phyloP scores from a whole-genome alignment of 2,797 vertebrate species.

The Halcyon leucocephala region DNA sequence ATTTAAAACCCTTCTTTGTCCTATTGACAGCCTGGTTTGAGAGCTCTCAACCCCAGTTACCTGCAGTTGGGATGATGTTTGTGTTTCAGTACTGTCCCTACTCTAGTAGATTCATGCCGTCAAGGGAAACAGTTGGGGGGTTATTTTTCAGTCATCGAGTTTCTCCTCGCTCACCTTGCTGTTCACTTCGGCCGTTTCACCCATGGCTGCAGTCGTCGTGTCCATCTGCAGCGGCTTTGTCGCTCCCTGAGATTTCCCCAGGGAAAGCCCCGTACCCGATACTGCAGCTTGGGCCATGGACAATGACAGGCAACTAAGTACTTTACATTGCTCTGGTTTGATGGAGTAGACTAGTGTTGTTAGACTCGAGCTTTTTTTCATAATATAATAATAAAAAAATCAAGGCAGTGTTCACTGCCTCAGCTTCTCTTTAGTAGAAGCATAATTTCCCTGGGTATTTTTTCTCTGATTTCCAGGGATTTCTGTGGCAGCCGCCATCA shows the following conservation, averaged over 20 bases:
- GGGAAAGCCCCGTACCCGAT: rapidly evolving
- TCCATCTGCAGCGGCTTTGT: background rate
- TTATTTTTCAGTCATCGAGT: background rate
- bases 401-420: background rate
- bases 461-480: background rate
- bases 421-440: background rate
- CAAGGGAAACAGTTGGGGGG: background rate
- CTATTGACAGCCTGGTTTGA: rapidly evolving
- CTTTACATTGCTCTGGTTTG: background rate
- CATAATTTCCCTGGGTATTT: background rate
- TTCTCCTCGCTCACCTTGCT: background rate
- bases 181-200: background rate
- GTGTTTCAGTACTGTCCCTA: background rate
- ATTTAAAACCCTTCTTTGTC: background rate
- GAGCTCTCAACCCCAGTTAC: too few relatives aligned
- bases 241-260: background rate
- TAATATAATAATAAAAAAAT: background rate
- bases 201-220: background rate
- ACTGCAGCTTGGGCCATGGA: background rate
- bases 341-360: background rate
- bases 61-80: background rate
- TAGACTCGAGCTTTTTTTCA: background rate
- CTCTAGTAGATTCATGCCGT: background rate
- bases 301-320: background rate
- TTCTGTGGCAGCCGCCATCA: background rate